Percentiles rank a stretch among this genome's conserved stretches.
Evolutionary conservation across 1,140 invertebrate species (phyloP).

Genomic region (Argopecten irradians): DNA sequence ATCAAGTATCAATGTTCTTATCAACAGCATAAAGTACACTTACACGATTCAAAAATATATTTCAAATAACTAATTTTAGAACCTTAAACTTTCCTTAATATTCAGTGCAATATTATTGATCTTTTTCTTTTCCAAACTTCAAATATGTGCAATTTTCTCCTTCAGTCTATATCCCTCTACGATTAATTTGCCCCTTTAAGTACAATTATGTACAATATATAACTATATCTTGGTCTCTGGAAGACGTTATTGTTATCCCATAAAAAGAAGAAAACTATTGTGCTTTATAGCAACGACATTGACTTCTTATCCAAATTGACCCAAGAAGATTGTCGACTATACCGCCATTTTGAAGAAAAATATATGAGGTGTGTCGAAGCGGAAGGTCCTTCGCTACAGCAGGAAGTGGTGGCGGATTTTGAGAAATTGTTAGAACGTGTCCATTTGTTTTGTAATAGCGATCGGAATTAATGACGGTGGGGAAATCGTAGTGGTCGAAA

Average conservation of each 20-base stretch:
- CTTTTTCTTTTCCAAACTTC: no score
- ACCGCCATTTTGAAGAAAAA: not conserved
- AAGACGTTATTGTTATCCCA: not conserved
- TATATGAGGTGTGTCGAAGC: not conserved
- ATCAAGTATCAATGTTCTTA: no score
- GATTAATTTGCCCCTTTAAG: no score
- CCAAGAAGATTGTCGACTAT: not conserved
- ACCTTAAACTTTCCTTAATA: no score
- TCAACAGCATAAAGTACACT: no score
- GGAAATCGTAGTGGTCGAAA: not conserved
- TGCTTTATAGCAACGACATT: not conserved
- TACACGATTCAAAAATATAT: no score
- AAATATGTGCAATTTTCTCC: no score
- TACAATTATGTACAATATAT: no score
- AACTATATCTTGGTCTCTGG: not conserved
- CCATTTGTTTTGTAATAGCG: not conserved
- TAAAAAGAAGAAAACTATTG: not conserved
- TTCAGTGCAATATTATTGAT: no score
- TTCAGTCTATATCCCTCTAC: no score
- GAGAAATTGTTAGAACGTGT: not conserved
- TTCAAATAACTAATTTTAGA: no score
- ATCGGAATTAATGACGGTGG: not conserved
- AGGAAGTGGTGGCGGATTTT: constrained; percentile 4
- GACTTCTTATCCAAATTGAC: not conserved
- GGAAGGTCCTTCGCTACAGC: not conserved